Conservation (phyloP, 53 echinoderm and acorn worm species). For the Astropecten irregularis region DNA sequence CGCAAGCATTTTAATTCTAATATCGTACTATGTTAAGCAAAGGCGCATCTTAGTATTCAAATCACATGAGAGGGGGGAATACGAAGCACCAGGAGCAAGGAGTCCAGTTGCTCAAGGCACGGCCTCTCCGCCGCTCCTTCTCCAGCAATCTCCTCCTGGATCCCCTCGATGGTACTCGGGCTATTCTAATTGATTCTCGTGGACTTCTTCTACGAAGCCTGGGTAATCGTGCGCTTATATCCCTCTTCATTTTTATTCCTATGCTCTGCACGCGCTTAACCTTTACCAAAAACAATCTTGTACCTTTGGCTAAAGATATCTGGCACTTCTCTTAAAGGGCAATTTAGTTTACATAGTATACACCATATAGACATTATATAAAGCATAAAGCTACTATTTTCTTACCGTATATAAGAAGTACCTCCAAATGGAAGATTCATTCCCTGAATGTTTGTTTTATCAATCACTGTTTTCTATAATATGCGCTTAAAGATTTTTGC, state of each 20-base stretch:
- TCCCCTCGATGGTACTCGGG: conserved; percentile 15
- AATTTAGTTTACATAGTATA: no score
- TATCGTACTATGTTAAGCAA: not conserved
- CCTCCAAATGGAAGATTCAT: no score
- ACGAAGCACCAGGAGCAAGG: not conserved
- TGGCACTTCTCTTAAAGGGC: no score
- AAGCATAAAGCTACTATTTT: no score
- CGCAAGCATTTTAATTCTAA: not conserved
- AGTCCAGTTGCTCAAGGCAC: not conserved
- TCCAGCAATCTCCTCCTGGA: not conserved
- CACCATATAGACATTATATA: no score
- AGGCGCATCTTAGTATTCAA: conserved; percentile 2
- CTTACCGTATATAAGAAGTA: no score
- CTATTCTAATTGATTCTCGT: conserved; percentile 13
- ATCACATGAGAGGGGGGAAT: not conserved
- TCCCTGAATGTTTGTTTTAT: no score
- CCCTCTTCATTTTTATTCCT: not conserved
- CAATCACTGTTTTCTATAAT: no score
- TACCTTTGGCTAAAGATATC: no score
- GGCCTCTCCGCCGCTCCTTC: conserved; percentile 12
- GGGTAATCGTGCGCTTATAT: not conserved
- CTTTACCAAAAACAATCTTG: conserved; percentile 15
- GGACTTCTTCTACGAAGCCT: not conserved
- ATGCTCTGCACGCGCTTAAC: conserved; percentile 1
- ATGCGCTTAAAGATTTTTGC: no score